Base-by-base conservation (phyloP, 2,888 invertebrate genomes). In the Archaeoteleia sp. region DNA sequence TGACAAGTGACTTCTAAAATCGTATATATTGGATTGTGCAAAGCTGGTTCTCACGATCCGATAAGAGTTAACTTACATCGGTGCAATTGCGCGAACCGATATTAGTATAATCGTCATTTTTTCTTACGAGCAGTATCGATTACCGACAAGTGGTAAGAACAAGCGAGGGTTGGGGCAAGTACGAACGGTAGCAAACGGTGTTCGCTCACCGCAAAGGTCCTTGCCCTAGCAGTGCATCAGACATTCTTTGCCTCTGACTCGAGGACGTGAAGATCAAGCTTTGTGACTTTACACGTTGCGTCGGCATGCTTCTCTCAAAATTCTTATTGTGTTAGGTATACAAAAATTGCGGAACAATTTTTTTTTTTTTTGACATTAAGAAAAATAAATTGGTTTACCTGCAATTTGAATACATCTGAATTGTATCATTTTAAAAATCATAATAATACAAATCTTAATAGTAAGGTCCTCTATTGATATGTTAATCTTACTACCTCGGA, bases 151-250 rank as follows among this genome's bases (percentile, higher is more conserved):
- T 34, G 23, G 58, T 25, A 54, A 62, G 40, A 42, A 62, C 53
- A 10, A 32, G 25, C 25, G 39, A 46, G 53, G 61, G 53, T 46
- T 61, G 61, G 35, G 30, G 51, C 34, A n/a, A 51, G 32, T 32
- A 12, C 48, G 62, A 46, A 42, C 58, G 27, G 57, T 57, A 57
- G 57, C 57, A 48, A 57, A 57, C 46, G 57, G 35, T 60, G 62
- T 63, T 72, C 69, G 45, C 65, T 60, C 62, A 14, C 51, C 48
- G 30, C 63, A 53, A 76, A 78, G 79, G 80, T 80, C 78, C 78
- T 81, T 81, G 79, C 80, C 79, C 80, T 72, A 67, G 72, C 71
- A 35, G 54, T 45, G 65, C 65, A 68, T 66, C 71, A 60, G 68
- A 63, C 71, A 70, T 71, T 74, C 75, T 71, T 75, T 49, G 49